phyloP scores from a whole-genome alignment of 2,113 vertebrate genomes.

The Chloebia gouldiae region DNA sequence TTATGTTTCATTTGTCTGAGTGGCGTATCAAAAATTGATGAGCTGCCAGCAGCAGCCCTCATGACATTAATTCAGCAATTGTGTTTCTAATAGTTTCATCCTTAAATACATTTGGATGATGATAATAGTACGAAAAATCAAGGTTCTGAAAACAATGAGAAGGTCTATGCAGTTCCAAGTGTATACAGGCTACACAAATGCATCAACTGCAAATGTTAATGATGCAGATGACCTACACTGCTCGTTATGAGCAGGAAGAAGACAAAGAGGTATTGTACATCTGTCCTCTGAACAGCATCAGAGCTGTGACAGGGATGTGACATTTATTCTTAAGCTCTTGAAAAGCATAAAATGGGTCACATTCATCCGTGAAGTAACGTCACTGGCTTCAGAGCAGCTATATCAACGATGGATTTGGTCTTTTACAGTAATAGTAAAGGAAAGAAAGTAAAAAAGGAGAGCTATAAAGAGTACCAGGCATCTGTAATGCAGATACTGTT shows the following conservation, averaged over 20 bases:
- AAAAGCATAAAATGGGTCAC: constrained; percentile 20
- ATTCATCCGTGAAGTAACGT: constrained; percentile 2
- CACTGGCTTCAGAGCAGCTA: background rate
- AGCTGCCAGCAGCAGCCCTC: constrained; percentile 92
- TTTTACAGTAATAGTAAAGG: background rate
- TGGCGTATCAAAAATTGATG: constrained; percentile 99
- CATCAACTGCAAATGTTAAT: constrained; percentile 66
- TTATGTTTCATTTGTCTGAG: constrained; percentile 99
- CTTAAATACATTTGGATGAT: constrained; percentile 84
- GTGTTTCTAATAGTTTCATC: constrained; percentile 86
- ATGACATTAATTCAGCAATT: constrained; percentile 98
- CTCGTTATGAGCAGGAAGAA: constrained; percentile 56
- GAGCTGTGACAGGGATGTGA: background rate
- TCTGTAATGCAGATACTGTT: background rate
- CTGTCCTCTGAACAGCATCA: constrained; percentile 10
- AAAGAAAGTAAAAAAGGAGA: background rate
- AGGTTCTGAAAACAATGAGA: constrained; percentile 77
- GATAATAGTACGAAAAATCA: constrained; percentile 69
- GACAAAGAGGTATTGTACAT: constrained; percentile 66
- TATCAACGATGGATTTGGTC: background rate
- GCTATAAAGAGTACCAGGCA: background rate
- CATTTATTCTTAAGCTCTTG: constrained; percentile 40
- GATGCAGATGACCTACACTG: constrained; percentile 64
- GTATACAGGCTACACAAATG: constrained; percentile 43
- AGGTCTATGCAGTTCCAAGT: constrained; percentile 32